Evolutionary conservation across 2,797 vertebrate species (phyloP), one percentile per base, ranked within the genome.

Genomic region (Galagoides demidoff): DNA sequence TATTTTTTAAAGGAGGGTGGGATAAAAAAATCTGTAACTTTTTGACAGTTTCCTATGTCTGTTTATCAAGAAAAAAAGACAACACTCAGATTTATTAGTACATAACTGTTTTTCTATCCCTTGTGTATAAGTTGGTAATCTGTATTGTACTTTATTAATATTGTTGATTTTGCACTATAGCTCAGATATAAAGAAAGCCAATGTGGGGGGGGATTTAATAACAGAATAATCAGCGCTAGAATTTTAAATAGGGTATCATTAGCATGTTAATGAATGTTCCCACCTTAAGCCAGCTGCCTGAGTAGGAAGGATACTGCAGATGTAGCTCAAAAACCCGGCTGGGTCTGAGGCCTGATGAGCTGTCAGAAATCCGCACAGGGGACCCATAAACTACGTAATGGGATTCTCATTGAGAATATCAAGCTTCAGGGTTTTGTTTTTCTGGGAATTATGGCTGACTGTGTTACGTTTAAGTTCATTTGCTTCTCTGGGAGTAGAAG

Each of bases 201-300:
- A 97, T 73, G 13, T 98, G 97, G 98, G 95, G 97, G 98, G 98
- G 97, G 97, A 98, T 97, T 98, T 98, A 98, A 98, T 98, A 98
- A 98, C 97, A 98, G 97, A 98, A 98, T 98, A 98, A 98, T 98
- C 97, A 97, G 98, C 98, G 68, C 97, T 98, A 92, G 98, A 98
- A 98, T 98, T 98, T 98, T 98, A 98, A 98, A 97, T 97, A 98
- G 98, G 96, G 92, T 90, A 97, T 98, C 97, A 98, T 98, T 98
- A 98, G 97, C 95, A 98, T 98, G 98, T 97, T 98, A 98, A 98
- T 98, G 98, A 97, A 95, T 97, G 98, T 98, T 94, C 97, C 98
- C 94, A 95, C 95, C 97, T 97, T 95, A 88, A 94, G 94, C 97
- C 97, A 96, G 98, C 98, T 98, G 97, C 97, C 96, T 88, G 79